phyloP scores from a whole-genome alignment of 1,140 invertebrate species.

The Thaumetopoea pityocampa region DNA sequence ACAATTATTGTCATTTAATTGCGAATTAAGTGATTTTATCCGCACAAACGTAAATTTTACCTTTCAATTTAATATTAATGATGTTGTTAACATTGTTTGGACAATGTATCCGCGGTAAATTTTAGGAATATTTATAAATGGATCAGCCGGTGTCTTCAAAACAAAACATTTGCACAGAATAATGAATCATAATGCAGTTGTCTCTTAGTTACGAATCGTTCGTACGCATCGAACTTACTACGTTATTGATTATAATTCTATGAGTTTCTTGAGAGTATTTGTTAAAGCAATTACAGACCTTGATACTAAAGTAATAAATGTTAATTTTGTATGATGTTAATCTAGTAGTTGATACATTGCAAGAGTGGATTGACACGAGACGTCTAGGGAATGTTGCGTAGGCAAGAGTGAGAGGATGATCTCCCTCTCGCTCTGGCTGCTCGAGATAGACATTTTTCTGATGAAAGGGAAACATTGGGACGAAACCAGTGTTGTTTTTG shows the following conservation, averaged over 20 bases:
- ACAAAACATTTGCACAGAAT: constrained; percentile 17
- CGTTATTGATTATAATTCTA: constrained; percentile 1
- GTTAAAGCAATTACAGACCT: constrained; percentile 46
- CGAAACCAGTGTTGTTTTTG: constrained; percentile 46
- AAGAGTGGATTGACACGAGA: constrained; percentile 42
- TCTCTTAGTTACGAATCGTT: constrained; percentile 17
- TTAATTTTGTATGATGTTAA: constrained; percentile 39
- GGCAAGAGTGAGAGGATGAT: constrained; percentile 33
- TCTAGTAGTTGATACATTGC: constrained; percentile 44
- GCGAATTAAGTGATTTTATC: no score
- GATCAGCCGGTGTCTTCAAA: constrained; percentile 24
- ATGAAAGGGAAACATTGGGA: constrained; percentile 54
- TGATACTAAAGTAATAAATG: constrained; percentile 38
- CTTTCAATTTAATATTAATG: background rate
- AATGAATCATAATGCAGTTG: constrained; percentile 17
- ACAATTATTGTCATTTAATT: no score
- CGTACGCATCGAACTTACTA: constrained; percentile 3
- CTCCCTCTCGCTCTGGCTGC: constrained; percentile 29
- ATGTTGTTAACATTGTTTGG: constrained; percentile 4
- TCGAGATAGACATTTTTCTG: constrained; percentile 48
- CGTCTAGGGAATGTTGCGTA: constrained; percentile 38
- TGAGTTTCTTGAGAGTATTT: constrained; percentile 17
- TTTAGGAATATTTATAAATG: constrained; percentile 34
- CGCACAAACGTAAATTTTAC: no score
- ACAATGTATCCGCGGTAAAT: constrained; percentile 14